Conservation (phyloP, 2,113 vertebrate genomes). For the Nothobranchius furzeri region DNA sequence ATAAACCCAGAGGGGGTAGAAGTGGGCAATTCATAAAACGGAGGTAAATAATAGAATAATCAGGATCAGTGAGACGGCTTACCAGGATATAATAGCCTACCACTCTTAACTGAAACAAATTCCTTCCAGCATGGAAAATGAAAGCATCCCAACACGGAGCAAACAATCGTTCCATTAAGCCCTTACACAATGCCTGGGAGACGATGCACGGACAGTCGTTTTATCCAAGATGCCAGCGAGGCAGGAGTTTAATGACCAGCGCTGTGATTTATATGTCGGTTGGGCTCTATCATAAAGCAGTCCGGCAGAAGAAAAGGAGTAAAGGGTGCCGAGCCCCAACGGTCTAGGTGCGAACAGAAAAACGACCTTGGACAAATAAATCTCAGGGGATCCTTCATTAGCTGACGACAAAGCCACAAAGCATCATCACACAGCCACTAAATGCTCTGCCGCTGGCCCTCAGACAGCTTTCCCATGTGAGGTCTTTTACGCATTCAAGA, state of each 20-base stretch:
- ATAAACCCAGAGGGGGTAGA: neutral
- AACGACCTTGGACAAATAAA: conserved; percentile 63
- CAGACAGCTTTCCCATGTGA: neutral
- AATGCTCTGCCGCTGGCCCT: conserved; percentile 38
- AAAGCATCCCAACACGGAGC: neutral
- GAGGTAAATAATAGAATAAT: conserved; percentile 29
- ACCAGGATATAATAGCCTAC: conserved; percentile 1
- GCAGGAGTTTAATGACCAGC: conserved; percentile 23
- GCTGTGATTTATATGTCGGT: conserved; percentile 52
- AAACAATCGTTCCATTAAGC: conserved; percentile 6
- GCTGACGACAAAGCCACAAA: conserved; percentile 51
- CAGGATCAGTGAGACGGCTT: conserved; percentile 8
- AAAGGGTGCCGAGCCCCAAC: conserved; percentile 9
- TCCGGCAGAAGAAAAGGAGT: conserved; percentile 33
- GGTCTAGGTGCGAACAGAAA: conserved; percentile 49
- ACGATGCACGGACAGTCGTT: conserved; percentile 15
- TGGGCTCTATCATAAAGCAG: conserved; percentile 56
- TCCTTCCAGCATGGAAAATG: conserved; percentile 6
- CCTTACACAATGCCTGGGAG: neutral
- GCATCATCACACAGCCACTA: conserved; percentile 26
- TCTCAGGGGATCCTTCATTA: conserved; percentile 60
- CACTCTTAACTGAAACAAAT: neutral
- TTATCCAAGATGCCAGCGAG: conserved; percentile 3
- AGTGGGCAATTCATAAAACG: conserved; percentile 18
- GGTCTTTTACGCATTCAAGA: conserved; percentile 25